phyloP scores from a whole-genome alignment of 1,140 invertebrate genomes.

The Drosophila suzukii region DNA sequence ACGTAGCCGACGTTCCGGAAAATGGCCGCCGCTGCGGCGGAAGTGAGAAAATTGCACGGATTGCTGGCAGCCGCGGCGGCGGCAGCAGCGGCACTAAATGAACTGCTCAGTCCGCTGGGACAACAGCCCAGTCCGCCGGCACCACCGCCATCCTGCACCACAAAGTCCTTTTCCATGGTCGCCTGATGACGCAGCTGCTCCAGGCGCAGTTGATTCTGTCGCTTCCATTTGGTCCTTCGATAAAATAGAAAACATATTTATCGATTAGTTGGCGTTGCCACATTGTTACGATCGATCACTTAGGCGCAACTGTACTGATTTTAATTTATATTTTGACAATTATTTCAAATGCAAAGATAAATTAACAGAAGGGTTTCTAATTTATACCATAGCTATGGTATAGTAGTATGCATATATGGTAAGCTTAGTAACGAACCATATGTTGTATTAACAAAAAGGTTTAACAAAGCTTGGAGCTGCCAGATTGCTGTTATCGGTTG shows the following conservation, averaged over 20 bases:
- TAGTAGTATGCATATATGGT: too few species aligned
- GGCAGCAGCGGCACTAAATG: slow-evolving; percentile 70
- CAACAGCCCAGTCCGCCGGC: slow-evolving; percentile 70
- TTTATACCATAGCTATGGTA: too few species aligned
- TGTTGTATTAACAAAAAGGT: too few species aligned
- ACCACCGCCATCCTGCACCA: slow-evolving; percentile 57
- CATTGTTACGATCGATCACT: neutral
- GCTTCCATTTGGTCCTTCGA: slow-evolving; percentile 96
- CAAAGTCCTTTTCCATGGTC: slow-evolving; percentile 81
- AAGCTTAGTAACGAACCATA: too few species aligned
- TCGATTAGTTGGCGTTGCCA: neutral
- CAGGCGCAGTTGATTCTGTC: slow-evolving; percentile 94
- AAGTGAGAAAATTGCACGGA: slow-evolving; percentile 86
- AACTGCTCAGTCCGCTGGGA: slow-evolving; percentile 66
- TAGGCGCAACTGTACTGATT: too few species aligned
- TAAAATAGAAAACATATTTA: slow-evolving; percentile 72
- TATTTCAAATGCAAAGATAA: too few species aligned
- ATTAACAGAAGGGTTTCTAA: too few species aligned
- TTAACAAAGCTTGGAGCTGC: too few species aligned
- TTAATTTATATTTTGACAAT: too few species aligned
- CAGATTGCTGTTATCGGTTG: too few species aligned
- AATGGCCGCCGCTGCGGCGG: slow-evolving; percentile 88
- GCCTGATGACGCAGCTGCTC: slow-evolving; percentile 94
- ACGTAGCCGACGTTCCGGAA: slow-evolving; percentile 91
- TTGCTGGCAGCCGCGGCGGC: slow-evolving; percentile 77